Conservation (phyloP, 2,797 vertebrate genomes). For the Ceryle rudis region DNA sequence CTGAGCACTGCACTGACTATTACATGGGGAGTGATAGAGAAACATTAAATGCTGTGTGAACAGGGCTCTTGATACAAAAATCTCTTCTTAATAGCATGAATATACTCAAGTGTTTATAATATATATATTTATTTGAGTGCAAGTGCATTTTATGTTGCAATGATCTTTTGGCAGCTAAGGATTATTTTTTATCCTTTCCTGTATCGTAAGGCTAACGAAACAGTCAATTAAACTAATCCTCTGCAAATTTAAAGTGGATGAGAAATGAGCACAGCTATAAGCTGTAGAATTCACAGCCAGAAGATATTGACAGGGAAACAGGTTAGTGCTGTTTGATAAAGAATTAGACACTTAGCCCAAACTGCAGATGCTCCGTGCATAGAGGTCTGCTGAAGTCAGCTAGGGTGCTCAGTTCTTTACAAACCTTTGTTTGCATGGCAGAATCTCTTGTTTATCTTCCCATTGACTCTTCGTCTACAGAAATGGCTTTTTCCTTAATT, state of each 20-base stretch:
- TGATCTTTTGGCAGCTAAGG: not conserved
- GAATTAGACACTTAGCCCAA: conserved; percentile 1
- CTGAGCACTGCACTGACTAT: not conserved
- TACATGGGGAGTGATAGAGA: not conserved
- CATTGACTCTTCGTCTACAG: not conserved
- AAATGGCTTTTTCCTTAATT: not conserved
- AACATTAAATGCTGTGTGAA: not conserved
- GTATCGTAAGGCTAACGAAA: conserved; percentile 45
- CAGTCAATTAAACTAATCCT: conserved; percentile 68
- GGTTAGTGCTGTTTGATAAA: conserved; percentile 30
- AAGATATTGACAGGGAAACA: conserved; percentile 22
- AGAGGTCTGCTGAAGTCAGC: not conserved
- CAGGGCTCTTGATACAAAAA: not conserved
- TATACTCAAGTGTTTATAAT: not conserved
- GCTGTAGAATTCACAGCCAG: conserved; percentile 15
- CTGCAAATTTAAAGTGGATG: conserved; percentile 42
- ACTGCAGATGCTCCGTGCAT: not conserved
- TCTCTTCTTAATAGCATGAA: not conserved
- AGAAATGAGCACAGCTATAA: conserved; percentile 16
- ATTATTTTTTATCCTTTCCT: conserved; percentile 48
- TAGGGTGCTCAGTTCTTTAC: not conserved
- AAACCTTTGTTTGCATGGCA: not conserved
- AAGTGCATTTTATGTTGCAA: not conserved
- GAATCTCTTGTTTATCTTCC: not conserved
- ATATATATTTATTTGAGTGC: not conserved